phyloP scores from a whole-genome alignment of 2,113 vertebrate genomes.

The Hypanus sabinus region DNA sequence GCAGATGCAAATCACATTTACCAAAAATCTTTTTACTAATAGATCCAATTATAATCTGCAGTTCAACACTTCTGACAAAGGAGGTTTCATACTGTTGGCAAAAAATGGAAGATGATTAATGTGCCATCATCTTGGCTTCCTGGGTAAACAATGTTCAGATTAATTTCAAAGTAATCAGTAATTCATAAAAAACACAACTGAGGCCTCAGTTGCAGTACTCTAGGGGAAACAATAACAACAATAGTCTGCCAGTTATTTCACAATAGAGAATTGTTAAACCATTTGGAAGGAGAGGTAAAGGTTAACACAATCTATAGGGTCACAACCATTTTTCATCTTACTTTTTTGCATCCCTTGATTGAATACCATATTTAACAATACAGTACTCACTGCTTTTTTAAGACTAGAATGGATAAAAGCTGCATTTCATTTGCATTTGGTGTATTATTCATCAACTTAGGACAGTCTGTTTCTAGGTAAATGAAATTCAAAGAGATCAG shows the following conservation, averaged over 20 bases:
- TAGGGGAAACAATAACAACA: background rate
- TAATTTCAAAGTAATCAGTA: constrained; percentile 21
- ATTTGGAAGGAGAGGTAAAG: background rate
- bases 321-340: background rate
- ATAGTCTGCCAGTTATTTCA: constrained; percentile 7
- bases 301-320: background rate
- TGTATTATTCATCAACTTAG: background rate
- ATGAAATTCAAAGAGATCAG: background rate
- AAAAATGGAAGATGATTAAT: background rate
- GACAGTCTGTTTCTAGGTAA: background rate
- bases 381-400: no score
- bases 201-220: background rate
- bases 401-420: no score
- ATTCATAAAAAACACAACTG: background rate
- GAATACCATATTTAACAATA: no score
- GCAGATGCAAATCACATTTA: background rate
- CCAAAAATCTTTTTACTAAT: background rate
- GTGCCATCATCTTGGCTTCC: background rate
- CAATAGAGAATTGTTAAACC: background rate
- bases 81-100: background rate
- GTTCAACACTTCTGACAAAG: background rate
- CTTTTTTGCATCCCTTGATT: no score
- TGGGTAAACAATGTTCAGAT: background rate
- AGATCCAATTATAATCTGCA: background rate
- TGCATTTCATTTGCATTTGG: background rate